A percentile compares a stretch with the other conserved stretches of the same genome.
These are phyloP conservation scores for Zophobas atratus DNA, from an alignment of 1,140 invertebrate genomes.

Conservation along the genomic window DNA sequence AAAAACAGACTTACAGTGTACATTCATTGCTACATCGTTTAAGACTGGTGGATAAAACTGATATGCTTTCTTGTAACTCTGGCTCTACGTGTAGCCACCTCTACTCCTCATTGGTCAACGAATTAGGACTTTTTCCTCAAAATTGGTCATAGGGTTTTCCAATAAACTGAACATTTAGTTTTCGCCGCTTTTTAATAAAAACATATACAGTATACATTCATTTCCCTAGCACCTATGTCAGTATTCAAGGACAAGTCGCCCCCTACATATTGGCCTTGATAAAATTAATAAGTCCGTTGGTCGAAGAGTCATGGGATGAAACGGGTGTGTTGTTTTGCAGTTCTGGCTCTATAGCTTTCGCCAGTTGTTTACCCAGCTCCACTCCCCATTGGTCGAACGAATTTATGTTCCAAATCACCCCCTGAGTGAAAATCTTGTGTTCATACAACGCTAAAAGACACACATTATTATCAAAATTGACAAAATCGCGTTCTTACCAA, in stretches of 20 bases:
- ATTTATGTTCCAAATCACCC: conserved; percentile 99
- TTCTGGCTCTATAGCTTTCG: conserved; percentile 97
- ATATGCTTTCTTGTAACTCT: conserved; percentile 82
- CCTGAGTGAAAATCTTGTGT: conserved; percentile 99
- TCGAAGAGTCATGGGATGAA: conserved; percentile 89
- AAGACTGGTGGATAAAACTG: conserved; percentile 75
- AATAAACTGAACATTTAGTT: background rate
- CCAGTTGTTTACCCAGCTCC: conserved; percentile 98
- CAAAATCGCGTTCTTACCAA: conserved; percentile 78
- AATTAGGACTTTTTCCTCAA: conserved; percentile 75
- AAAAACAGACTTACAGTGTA: conserved; percentile 16
- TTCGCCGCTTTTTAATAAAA: conserved; percentile 29
- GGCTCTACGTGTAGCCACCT: conserved; percentile 99
- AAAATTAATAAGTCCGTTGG: conserved; percentile 96
- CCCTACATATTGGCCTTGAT: conserved; percentile 77
- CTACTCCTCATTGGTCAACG: conserved; percentile 99
- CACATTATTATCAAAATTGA: background rate
- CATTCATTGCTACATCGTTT: conserved; percentile 16
- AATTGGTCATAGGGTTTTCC: too few species aligned
- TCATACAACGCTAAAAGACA: conserved; percentile 91
- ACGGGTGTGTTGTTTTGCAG: conserved; percentile 77
- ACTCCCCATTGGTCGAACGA: conserved; percentile 99
- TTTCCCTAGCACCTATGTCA: conserved; percentile 30
- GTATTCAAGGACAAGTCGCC: background rate
- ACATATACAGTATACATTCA: conserved; percentile 25